Evolutionary conservation across 2,113 vertebrate species (phyloP), one percentile per base, ranked within the genome.

Genomic region (Indri indri): DNA sequence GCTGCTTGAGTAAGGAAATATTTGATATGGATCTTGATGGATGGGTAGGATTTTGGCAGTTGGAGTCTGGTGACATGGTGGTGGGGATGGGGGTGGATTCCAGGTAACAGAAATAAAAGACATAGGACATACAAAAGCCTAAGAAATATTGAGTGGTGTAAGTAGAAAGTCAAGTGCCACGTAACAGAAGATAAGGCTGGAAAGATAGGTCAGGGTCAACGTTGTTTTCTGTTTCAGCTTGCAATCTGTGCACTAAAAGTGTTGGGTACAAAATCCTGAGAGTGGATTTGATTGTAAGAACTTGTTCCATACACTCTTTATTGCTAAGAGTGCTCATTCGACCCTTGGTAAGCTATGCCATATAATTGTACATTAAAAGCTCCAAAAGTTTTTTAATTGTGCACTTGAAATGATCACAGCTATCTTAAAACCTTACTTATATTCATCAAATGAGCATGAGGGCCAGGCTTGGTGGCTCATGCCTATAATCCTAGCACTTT

Each of bases 381-480:
- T 94, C 8, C 80, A 47, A 92, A 92, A 70, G 22, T 61, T n/a
- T 79, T 86, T 59, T 74, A 79, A 85, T 71, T 90, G 12, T 77
- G 17, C 17, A 79, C n/a, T 71, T 79, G 42, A 88, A 93, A 79
- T 71, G 16, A 84, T 59, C 61, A 77, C 16, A 90, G 40, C 17
- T 73, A 65, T 90, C 73, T 45, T 86, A 94, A 90, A 95, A 66
- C 23, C 30, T 65, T 25, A 88, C 25, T 92, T 95, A 91, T 20
- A 83, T 70, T 84, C 18, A 74, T 63, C 47, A 88, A 90, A 80
- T 83, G 32, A 63, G 11, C 25, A 63, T 25, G 25, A 63, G 27
- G 11, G 11, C 61, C 10, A 11, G 61, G 27, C 61, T 12, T 63
- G 61, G 61, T 63, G 27, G 61, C 27, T 63, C 25, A 63, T 11